Evolutionary conservation across 2,113 vertebrate genomes (phyloP).

Genomic region (Sceloporus tristichus): DNA sequence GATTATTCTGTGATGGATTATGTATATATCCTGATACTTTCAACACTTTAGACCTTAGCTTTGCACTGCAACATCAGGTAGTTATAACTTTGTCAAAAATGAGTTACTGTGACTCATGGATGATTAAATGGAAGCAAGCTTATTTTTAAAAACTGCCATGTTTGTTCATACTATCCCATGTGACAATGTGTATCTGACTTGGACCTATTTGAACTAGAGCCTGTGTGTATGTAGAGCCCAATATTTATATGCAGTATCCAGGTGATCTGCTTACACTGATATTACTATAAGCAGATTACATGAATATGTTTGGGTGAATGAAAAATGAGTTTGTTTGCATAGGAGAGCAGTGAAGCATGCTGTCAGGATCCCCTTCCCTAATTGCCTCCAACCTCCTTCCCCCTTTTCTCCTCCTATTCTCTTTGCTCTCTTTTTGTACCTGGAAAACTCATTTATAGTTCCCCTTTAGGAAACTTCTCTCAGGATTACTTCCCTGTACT

Average conservation of each 20-base stretch:
- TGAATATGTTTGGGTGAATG: background rate
- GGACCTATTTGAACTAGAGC: background rate
- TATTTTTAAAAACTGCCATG: background rate
- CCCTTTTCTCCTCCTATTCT: background rate
- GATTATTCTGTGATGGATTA: background rate
- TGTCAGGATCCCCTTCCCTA: background rate
- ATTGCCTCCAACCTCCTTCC: too few relatives aligned
- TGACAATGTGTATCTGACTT: background rate
- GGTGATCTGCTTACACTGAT: constrained; percentile 4
- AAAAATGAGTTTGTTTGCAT: background rate
- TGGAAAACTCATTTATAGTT: background rate
- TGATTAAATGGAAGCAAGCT: background rate
- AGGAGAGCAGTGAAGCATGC: too few relatives aligned
- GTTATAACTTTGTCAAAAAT: background rate
- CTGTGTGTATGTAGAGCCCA: background rate
- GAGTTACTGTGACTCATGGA: background rate
- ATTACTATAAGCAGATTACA: background rate
- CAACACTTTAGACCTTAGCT: background rate
- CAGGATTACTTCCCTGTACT: background rate
- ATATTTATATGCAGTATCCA: too few relatives aligned
- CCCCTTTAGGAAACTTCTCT: background rate
- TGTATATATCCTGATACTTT: background rate
- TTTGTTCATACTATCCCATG: background rate
- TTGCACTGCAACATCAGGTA: background rate
- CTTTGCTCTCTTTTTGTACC: background rate